Base-by-base conservation (phyloP, 2,888 invertebrate genomes). In the Torymus aiolomorphi region DNA sequence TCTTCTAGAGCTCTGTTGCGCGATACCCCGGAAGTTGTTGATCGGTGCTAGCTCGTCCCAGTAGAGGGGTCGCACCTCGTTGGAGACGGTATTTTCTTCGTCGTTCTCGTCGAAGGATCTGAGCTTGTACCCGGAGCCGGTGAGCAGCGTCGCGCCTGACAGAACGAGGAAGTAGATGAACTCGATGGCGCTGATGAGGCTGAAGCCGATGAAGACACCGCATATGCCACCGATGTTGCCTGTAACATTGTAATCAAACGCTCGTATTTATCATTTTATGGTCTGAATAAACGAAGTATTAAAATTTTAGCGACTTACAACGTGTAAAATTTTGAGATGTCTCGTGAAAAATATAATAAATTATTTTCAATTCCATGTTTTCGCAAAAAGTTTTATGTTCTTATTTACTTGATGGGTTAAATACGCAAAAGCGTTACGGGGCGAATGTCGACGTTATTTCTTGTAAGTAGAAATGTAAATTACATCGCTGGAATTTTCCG, bases 201-300 rank as follows among this genome's bases (percentile, higher is more conserved):
- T 94, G 85, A 94, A 92, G 78, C 95, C 95, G 78, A 94, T 91
- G 78, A 94, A 91, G 82, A 94, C 91, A 56, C 94, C 93, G 80
- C 93, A 92, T 83, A 94, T 92, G 78, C 94, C 94, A 57, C 94
- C 94, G 85, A 94, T 91, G 85, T 92, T 93, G 89, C 94, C 95
- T 95, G 91, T 57, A 91, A 42, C n/a, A 20, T 20, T 20, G 18
- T 54, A 49, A 18, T 57, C 2, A 59, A 12, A 8, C 20, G 18
- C n/a, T n/a, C 8, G 3, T n/a, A 31, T 54, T 74, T 31, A 10
- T 1, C 10, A 20, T 52, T 69, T 51, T 52, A 52, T 31, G 0
- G 0, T 31, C 31, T 31, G 3, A 31, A 31, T 31, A 31, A 31
- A 31, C 31, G 31, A 31, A 0, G 31, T 31, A 31, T 31, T 31